phyloP scores from a whole-genome alignment of 2,888 invertebrate genomes.

The Arenicola marina region DNA sequence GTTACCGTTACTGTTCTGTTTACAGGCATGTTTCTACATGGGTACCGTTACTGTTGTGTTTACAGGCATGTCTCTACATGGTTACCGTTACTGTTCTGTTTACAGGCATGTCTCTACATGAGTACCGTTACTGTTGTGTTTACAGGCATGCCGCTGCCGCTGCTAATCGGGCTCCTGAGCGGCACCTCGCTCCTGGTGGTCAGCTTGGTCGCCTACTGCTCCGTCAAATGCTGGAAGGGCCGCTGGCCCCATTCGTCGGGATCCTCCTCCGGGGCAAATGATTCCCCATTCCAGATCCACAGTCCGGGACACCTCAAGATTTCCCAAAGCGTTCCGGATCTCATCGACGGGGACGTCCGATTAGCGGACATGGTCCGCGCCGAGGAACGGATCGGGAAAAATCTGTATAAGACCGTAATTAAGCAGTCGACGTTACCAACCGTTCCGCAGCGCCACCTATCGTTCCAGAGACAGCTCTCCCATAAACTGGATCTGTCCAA shows the following conservation, averaged over 20 bases:
- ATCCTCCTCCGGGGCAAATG: neutral
- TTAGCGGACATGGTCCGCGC: neutral
- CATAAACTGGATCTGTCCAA: constrained; percentile 76
- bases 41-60: too few species aligned
- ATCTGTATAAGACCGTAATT: constrained; percentile 65
- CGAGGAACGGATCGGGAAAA: constrained; percentile 26
- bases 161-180: constrained; percentile 13
- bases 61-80: too few species aligned
- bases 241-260: neutral
- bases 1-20: too few species aligned
- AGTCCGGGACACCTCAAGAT: constrained; percentile 29
- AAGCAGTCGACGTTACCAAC: constrained; percentile 82
- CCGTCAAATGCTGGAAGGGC: constrained; percentile 16
- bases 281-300: neutral
- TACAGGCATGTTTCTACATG: too few species aligned
- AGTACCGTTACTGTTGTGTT: too few species aligned
- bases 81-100: too few species aligned
- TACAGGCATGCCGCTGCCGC: constrained; percentile 21
- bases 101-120: too few species aligned
- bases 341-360: constrained; percentile 33
- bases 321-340: constrained; percentile 55
- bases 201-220: constrained; percentile 17
- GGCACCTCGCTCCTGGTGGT: constrained; percentile 12
- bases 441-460: constrained; percentile 79
- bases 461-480: constrained; percentile 80